A percentile compares a stretch with the other conserved stretches of the same genome.
Evolutionary conservation across 1,140 invertebrate genomes (phyloP).

Genomic region (Drosophila novamexicana): DNA sequence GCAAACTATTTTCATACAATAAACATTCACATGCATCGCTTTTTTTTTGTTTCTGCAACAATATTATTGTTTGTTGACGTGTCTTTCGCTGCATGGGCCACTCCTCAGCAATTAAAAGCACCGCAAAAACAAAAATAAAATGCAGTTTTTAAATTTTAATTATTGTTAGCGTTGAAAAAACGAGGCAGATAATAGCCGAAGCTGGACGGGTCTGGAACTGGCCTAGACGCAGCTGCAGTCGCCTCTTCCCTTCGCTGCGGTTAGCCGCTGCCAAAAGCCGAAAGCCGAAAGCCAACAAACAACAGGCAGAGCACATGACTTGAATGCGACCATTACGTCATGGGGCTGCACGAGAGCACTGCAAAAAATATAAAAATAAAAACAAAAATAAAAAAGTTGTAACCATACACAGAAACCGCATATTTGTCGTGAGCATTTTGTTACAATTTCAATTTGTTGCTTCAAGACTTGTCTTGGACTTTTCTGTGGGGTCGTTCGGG

Average conservation of each 20-base stretch:
- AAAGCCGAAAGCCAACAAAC: constrained; percentile 42
- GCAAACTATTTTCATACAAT: background rate
- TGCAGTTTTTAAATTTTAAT: constrained; percentile 49
- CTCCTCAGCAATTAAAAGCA: constrained; percentile 27
- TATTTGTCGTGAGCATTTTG: constrained; percentile 56
- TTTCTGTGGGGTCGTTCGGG: constrained; percentile 28
- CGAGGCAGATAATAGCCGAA: constrained; percentile 10
- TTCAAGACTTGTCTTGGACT: constrained; percentile 40
- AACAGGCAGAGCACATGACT: constrained; percentile 43
- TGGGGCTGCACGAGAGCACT: constrained; percentile 14
- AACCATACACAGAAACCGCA: constrained; percentile 42
- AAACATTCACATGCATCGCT: constrained; percentile 4
- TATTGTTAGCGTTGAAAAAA: constrained; percentile 22
- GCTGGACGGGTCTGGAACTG: constrained; percentile 35
- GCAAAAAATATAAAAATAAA: constrained; percentile 3
- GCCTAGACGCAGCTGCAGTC: constrained; percentile 29
- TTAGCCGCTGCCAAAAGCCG: constrained; percentile 34
- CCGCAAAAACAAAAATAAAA: constrained; percentile 28
- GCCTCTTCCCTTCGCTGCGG: constrained; percentile 2
- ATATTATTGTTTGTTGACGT: constrained; percentile 22
- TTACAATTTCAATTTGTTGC: constrained; percentile 56
- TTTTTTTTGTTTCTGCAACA: constrained; percentile 9
- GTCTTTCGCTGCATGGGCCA: constrained; percentile 11
- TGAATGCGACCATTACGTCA: constrained; percentile 38
- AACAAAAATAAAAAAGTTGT: constrained; percentile 24